These are phyloP conservation scores for Hemibagrus guttatus DNA, from an alignment of 2,797 vertebrate species.

Conservation along the genomic window DNA sequence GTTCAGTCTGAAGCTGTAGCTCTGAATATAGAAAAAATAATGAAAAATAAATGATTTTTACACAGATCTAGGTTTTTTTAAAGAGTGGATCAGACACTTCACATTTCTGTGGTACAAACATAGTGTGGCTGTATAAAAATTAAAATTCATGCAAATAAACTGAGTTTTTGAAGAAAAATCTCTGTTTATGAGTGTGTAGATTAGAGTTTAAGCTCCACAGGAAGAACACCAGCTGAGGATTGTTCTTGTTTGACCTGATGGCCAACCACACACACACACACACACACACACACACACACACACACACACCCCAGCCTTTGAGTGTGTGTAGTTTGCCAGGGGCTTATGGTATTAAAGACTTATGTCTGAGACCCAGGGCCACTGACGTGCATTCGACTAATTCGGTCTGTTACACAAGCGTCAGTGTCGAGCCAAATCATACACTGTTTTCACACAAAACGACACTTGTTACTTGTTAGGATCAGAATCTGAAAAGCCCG, in stretches of 20 bases:
- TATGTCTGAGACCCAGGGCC: slow-evolving; percentile 27
- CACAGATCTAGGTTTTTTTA: not conserved
- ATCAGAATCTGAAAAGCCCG: not conserved
- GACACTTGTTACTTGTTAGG: too few species aligned
- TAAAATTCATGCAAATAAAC: not conserved
- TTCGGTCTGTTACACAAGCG: not conserved
- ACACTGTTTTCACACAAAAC: not conserved
- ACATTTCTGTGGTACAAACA: not conserved
- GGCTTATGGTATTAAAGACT: slow-evolving; percentile 36
- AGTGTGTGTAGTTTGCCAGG: slow-evolving; percentile 10
- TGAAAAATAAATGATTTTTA: not conserved
- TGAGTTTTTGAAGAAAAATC: not conserved
- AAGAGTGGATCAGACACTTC: too few species aligned
- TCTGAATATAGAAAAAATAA: not conserved
- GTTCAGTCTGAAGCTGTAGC: not conserved
- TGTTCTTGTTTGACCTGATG: not conserved
- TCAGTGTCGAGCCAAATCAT: not conserved
- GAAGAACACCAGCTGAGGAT: not conserved
- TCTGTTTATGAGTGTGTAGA: not conserved
- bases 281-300: not conserved
- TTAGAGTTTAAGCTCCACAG: slow-evolving; percentile 12
- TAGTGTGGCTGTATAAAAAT: not conserved
- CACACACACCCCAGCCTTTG: slow-evolving; percentile 7
- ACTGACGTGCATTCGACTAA: slow-evolving; percentile 20
- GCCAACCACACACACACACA: not conserved